These are phyloP conservation scores for Parnassius smintheus DNA, from an alignment of 2,888 invertebrate genomes.

Conservation along the genomic window DNA sequence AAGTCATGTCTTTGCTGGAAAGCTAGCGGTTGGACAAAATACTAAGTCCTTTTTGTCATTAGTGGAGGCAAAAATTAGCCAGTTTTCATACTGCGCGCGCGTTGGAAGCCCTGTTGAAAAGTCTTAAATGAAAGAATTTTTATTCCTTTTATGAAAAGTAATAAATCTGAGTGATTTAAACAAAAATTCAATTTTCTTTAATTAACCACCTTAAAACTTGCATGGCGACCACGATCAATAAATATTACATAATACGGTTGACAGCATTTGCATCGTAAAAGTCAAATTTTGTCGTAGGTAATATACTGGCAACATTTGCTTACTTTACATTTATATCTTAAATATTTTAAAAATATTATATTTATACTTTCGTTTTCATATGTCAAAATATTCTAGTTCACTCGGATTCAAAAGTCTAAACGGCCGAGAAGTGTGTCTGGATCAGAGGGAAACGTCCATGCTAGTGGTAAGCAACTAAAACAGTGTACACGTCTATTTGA, in stretches of 20 bases:
- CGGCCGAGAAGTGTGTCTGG: conserved; percentile 41
- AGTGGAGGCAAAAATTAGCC: conserved; percentile 59
- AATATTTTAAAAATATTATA: too few species aligned
- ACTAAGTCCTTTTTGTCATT: conserved; percentile 58
- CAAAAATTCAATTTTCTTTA: too few species aligned
- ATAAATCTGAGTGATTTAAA: too few species aligned
- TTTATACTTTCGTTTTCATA: too few species aligned
- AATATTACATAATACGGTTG: too few species aligned
- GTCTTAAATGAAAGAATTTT: conserved; percentile 58
- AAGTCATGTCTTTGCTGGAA: conserved; percentile 62
- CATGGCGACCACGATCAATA: too few species aligned
- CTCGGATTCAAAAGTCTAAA: conserved; percentile 27
- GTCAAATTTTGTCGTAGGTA: too few species aligned
- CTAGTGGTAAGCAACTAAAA: conserved; percentile 61
- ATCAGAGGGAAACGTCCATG: conserved; percentile 60
- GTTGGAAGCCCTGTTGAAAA: conserved; percentile 50
- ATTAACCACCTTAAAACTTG: too few species aligned
- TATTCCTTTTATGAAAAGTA: conserved; percentile 17
- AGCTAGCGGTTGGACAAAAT: conserved; percentile 47
- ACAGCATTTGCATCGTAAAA: too few species aligned
- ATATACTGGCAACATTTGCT: too few species aligned
- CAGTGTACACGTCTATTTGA: conserved; percentile 49
- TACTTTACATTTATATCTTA: too few species aligned
- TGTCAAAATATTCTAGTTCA: conserved; percentile 1
- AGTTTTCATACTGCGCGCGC: conserved; percentile 41